These are phyloP conservation scores for Rhadina sibilatrix DNA, from an alignment of 2,113 vertebrate genomes.

Conservation along the genomic window DNA sequence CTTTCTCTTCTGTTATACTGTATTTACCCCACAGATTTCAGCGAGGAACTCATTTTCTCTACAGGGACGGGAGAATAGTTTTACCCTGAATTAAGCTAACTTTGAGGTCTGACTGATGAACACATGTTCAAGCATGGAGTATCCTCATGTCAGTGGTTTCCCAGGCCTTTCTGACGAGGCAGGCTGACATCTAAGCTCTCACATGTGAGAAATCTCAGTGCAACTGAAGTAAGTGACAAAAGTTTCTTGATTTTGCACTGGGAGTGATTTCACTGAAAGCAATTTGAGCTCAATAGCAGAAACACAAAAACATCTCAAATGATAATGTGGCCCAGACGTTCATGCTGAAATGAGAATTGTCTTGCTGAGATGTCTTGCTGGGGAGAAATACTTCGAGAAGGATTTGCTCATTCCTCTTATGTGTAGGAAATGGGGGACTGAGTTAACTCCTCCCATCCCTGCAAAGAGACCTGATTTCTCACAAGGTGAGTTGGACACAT, in stretches of 20 bases:
- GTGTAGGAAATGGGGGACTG: not conserved
- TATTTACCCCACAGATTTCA: not conserved
- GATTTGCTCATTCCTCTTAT: not conserved
- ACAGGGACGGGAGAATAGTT: accelerated
- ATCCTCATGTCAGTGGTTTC: not conserved
- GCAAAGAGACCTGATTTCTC: not conserved
- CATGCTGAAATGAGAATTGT: not conserved
- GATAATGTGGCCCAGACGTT: not conserved
- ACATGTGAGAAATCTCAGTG: not conserved
- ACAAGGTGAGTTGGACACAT: not conserved
- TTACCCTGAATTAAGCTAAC: not conserved
- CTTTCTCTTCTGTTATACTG: not conserved
- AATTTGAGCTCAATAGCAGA: not conserved
- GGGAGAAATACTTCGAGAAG: not conserved
- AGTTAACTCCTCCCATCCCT: not conserved
- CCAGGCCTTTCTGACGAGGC: not conserved
- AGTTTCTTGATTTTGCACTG: not conserved
- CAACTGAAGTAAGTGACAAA: not conserved
- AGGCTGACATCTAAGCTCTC: not conserved
- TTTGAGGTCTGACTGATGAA: not conserved
- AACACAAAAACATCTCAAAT: not conserved
- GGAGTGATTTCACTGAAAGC: not conserved
- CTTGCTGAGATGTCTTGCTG: not conserved
- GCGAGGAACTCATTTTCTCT: not conserved
- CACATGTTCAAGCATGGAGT: accelerated